Evolutionary conservation across 2,888 invertebrate genomes (phyloP).

Genomic region (Camptogramma bilineatum): DNA sequence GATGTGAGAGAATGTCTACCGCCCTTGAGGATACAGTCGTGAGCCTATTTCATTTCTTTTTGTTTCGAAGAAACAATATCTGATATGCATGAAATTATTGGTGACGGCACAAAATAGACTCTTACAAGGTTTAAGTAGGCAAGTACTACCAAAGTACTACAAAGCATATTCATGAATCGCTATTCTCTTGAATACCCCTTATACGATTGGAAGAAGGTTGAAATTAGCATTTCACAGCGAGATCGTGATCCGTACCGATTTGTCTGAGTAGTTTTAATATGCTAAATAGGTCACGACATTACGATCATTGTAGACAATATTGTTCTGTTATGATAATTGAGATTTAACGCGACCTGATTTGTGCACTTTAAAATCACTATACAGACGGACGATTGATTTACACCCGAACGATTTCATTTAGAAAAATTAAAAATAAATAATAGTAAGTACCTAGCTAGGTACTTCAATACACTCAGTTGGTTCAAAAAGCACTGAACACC

Average conservation of each 20-base stretch:
- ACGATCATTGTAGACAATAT: neutral
- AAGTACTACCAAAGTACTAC: neutral
- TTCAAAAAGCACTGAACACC: neutral
- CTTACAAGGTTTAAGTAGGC: neutral
- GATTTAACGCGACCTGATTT: neutral
- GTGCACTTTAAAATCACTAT: neutral
- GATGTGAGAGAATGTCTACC: no score
- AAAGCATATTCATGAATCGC: neutral
- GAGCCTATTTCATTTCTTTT: no score
- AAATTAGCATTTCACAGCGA: conserved; percentile 14
- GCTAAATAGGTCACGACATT: conserved; percentile 21
- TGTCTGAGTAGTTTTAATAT: conserved; percentile 11
- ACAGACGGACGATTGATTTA: neutral
- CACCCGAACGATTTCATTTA: neutral
- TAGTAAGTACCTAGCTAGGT: neutral
- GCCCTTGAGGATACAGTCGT: no score
- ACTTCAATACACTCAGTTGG: neutral
- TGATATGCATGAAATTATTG: no score
- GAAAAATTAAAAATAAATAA: neutral
- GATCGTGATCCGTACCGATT: conserved; percentile 20
- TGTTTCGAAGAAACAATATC: no score
- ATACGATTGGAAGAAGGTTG: conserved; percentile 16
- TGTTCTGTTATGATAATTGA: neutral
- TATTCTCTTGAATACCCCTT: conserved; percentile 3
- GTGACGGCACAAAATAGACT: no score